phyloP scores from a whole-genome alignment of 1,140 invertebrate species.

The Gonioctena quinquepunctata region DNA sequence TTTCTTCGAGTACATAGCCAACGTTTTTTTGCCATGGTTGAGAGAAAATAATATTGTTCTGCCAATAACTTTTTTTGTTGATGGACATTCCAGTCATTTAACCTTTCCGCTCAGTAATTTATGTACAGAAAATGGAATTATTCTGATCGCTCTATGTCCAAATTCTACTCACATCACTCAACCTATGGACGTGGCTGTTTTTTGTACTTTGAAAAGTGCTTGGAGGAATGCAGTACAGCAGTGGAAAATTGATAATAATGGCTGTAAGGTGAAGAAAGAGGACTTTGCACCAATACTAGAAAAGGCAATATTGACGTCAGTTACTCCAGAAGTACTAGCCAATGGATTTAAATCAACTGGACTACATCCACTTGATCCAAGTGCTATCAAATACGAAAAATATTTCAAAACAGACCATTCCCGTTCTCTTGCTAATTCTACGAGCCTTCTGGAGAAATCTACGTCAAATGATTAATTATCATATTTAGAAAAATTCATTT shows the following conservation, averaged over 20 bases:
- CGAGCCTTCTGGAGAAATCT: neutral
- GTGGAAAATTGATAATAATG: constrained; percentile 18
- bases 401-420: neutral
- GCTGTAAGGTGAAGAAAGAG: too few relatives aligned
- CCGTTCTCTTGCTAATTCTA: neutral
- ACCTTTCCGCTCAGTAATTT: constrained; percentile 35
- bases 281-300: too few relatives aligned
- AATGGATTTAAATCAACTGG: too few relatives aligned
- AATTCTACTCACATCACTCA: constrained; percentile 52
- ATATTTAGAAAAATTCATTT: neutral
- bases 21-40: constrained; percentile 19
- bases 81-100: constrained; percentile 54
- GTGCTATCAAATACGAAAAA: constrained; percentile 7
- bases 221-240: constrained; percentile 17
- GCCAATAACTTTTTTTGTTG: constrained; percentile 54
- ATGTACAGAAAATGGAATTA: constrained; percentile 41
- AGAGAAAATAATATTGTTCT: constrained; percentile 32
- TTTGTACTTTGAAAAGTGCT: constrained; percentile 37
- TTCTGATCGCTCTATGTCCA: constrained; percentile 44
- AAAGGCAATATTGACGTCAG: too few relatives aligned
- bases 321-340: too few relatives aligned
- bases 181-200: constrained; percentile 53
- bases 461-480: neutral
- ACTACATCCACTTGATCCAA: constrained; percentile 29
- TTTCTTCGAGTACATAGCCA: constrained; percentile 53